A percentile compares a stretch with the other conserved stretches of the same genome.
phyloP scores from a whole-genome alignment of 1,140 invertebrate species.

The Procambarus virginalis region DNA sequence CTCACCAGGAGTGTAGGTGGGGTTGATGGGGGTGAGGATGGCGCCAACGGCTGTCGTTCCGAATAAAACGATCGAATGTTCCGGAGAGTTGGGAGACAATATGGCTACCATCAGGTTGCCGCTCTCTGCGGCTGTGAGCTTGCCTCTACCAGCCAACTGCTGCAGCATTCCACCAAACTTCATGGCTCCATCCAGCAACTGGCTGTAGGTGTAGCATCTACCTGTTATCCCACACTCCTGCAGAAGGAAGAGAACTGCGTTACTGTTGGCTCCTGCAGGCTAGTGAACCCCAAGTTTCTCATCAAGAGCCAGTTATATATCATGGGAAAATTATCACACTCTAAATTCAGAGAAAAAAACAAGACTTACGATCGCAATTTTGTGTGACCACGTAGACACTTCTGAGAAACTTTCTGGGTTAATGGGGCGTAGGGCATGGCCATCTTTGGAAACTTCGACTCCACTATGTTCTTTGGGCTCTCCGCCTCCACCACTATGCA shows the following conservation, averaged over 20 bases:
- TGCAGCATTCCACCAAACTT: conserved; percentile 33
- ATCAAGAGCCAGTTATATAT: not conserved
- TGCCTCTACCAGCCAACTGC: not conserved
- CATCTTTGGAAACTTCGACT: not conserved
- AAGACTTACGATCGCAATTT: conserved; percentile 16
- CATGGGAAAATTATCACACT: not conserved
- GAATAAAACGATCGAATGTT: conserved; percentile 74
- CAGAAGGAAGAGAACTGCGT: not conserved
- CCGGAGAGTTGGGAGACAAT: conserved; percentile 74
- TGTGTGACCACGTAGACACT: not conserved
- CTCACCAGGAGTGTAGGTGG: conserved; percentile 75
- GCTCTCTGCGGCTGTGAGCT: conserved; percentile 77
- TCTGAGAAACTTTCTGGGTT: not conserved
- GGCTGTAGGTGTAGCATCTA: conserved; percentile 73
- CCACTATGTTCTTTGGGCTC: not conserved
- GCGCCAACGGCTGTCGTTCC: conserved; percentile 74
- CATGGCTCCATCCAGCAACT: conserved; percentile 14
- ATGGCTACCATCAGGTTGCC: conserved; percentile 79
- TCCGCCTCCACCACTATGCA: not conserved
- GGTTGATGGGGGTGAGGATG: conserved; percentile 75
- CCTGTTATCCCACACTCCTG: conserved; percentile 73
- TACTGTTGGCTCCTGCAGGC: not conserved
- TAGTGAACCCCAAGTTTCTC: not conserved
- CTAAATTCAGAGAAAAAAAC: not conserved
- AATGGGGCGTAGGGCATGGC: not conserved